These are phyloP conservation scores for Bellardia bayeri DNA, from an alignment of 2,888 invertebrate genomes.

Conservation along the genomic window DNA sequence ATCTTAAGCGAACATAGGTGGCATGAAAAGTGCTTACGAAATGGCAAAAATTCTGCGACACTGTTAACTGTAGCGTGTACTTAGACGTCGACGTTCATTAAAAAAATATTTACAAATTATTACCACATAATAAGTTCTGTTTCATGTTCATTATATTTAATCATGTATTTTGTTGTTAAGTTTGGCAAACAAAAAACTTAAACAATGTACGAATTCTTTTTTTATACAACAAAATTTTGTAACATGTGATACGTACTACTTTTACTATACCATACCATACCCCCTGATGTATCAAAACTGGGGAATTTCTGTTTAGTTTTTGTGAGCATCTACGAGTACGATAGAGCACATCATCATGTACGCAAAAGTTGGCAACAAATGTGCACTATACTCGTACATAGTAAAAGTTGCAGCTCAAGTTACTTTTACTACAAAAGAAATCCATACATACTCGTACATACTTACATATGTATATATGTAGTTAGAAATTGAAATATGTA, in stretches of 20 bases:
- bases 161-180: slow-evolving; percentile 43
- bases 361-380: slow-evolving; percentile 34
- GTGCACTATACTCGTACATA: background rate
- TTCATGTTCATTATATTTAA: slow-evolving; percentile 52
- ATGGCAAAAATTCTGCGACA: background rate
- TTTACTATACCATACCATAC: background rate
- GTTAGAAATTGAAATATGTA: background rate
- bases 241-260: background rate
- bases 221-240: slow-evolving; percentile 5
- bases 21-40: background rate
- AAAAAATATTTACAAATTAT: slow-evolving; percentile 55
- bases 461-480: background rate
- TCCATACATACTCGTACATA: slow-evolving; percentile 2
- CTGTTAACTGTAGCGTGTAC: background rate
- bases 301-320: background rate
- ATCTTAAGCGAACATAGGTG: background rate
- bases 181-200: slow-evolving; percentile 14
- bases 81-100: background rate
- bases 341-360: slow-evolving; percentile 12
- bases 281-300: background rate
- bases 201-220: background rate
- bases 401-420: slow-evolving; percentile 26
- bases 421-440: slow-evolving; percentile 38
- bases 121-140: slow-evolving; percentile 58
- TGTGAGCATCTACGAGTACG: background rate